Evolutionary conservation across 2,797 vertebrate genomes (phyloP), one percentile per base, ranked within the genome.

Genomic region (Kryptopterus vitreolus): DNA sequence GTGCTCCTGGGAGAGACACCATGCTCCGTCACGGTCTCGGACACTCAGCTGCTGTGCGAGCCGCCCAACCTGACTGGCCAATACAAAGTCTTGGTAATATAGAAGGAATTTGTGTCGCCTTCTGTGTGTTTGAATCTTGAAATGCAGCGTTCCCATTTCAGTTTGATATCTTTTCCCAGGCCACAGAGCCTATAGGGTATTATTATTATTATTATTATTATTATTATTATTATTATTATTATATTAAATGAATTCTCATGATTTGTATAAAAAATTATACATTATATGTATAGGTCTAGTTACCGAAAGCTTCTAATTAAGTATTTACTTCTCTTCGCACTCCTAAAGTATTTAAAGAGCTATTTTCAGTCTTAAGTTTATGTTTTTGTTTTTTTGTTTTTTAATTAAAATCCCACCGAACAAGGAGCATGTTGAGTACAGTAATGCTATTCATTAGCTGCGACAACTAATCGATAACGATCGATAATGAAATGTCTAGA

Each of bases 21-120:
- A 7, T 99, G 98, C 22, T 92, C 96, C 0, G 95, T 99, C 88
- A 99, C 98, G 0, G 94, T 99, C 85, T 99, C 98, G 0, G 98
- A 99, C 91, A 98, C 95, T 0, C 98, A 99, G 88, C 95, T 99
- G 87, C 95, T 99, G 33, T 99, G 98, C 0, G 98, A 99, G 85
- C 97, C 96, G 0, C 98, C 97, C 18, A 96, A 95, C 86, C 95
- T 99, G 89, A 98, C 93, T 0, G 98, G 98, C 12, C 97, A 98
- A 84, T 97, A 99, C 92, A 98, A 97, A 94, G 96, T 99, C 85
- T 91, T 94, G 93, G 94, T 95, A 83, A 89, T 65, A 53, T 16
- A 8, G 11, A n/a, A 66, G 22, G n/a, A 11, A 46, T 43, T 12
- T 38, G 13, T 43, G 35, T 66, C 8, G 8, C 1, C 0, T 15